Conservation (phyloP, 2,113 vertebrate genomes). For the Callionymus lyra region DNA sequence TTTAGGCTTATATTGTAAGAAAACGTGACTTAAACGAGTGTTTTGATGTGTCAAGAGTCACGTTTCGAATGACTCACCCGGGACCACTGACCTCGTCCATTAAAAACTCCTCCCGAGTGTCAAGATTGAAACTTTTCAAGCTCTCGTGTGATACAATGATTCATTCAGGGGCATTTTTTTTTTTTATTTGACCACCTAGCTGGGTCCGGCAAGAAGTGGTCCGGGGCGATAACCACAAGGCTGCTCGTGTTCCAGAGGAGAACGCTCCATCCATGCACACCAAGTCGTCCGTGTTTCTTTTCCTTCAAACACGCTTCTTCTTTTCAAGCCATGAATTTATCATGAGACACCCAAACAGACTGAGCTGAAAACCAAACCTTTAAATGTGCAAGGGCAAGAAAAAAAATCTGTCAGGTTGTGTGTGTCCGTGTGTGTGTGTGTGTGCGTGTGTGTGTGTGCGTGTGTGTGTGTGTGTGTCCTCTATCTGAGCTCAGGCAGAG, state of each 20-base stretch:
- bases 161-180: too few species aligned
- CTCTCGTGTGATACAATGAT: too few species aligned
- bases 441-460: slow-evolving; percentile 15
- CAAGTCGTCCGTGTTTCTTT: not conserved
- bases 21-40: too few species aligned
- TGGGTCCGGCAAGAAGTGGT: not conserved
- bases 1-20: too few species aligned
- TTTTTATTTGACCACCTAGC: not conserved
- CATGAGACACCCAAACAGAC: slow-evolving; percentile 8
- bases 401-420: slow-evolving; percentile 9
- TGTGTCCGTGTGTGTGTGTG: slow-evolving; percentile 21
- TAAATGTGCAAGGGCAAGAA: slow-evolving; percentile 6
- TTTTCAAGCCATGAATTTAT: slow-evolving; percentile 4
- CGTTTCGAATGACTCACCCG: too few species aligned
- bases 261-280: not conserved
- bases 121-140: too few species aligned
- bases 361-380: slow-evolving; percentile 10
- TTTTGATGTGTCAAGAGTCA: too few species aligned
- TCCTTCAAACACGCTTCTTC: slow-evolving; percentile 8
- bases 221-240: not conserved
- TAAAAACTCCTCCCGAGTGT: too few species aligned
- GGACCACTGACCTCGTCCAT: too few species aligned
- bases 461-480: slow-evolving; percentile 29
- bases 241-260: not conserved
- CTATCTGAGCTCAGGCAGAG: slow-evolving; percentile 32